Evolutionary conservation across 2,113 vertebrate genomes (phyloP), one percentile per base, ranked within the genome.

Genomic region (Mustela lutreola): DNA sequence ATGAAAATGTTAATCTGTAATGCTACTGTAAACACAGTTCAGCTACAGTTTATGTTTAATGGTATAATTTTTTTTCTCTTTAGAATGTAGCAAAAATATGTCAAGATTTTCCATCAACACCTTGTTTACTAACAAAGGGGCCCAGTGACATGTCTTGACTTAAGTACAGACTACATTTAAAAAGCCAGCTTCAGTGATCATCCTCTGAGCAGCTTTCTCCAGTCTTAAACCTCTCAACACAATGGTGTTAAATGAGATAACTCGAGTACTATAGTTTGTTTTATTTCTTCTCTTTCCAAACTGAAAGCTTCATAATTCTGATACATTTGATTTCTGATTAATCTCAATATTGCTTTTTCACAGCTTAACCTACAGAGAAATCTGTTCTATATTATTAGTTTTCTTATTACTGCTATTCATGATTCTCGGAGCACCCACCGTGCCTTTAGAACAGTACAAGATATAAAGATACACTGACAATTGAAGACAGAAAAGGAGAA

Each of bases 251-350:
- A 81, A 76, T 58, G 63, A 95, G 76, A 75, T 75, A 79, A 62
- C 33, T 87, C 42, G 50, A 94, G 39, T 75, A 62, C 24, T n/a
- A 24, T 10, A 91, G 18, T 63, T 19, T 73, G 3, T 79, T 92
- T 71, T 78, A 90, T 96, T 83, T 63, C 48, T 96, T 76, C 63
- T 84, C 67, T 75, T 94, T 73, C 33, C 24, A 86, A 87, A 92
- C 58, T 42, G 81, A 91, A 94, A 56, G 9, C 26, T 81, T 87
- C 21, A 80, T 58, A 58, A 83, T 96, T 97, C 67, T 42, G 42
- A 65, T 91, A 78, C 31, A 90, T 91, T 96, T 84, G 24, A 91
- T 89, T 81, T 89, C 73, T 96, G 85, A 95, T 94, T 95, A 63
- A 89, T 83, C n/a, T 94, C 73, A 94, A 92, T 89, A 80, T 92